Evolutionary conservation across 2,113 vertebrate genomes (phyloP), one percentile per base, ranked within the genome.

Genomic region (Proterorhinus semilunaris): DNA sequence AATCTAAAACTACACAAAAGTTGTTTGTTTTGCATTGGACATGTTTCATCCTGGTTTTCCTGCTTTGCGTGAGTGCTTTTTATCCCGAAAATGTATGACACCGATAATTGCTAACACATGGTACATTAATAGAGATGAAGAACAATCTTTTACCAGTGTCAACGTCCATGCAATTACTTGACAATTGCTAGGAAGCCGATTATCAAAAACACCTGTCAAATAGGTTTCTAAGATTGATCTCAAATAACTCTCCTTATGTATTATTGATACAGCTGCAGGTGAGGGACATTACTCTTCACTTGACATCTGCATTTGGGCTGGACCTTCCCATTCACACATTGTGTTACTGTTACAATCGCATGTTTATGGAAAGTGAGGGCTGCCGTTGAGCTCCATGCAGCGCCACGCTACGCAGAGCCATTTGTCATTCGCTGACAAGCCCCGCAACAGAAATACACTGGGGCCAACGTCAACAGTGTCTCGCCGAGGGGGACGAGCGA

Each of bases 351-450:
- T 79, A 70, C 66, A 69, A 49, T 15, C 4, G 63, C 49, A 47
- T 16, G 51, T 55, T 76, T 50, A 15, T 57, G 80, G 72, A 84
- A 79, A 79, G 66, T 66, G 73, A 82, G 72, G 80, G 65, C 74
- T 10, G 64, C 72, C 61, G 63, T 62, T 63, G 68, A 50, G 63
- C 80, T 63, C 58, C 53, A 12, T 61, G 76, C 78, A 58, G 65
- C 63, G 44, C 73, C 6, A 46, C 7, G 66, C 80, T 59, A 61
- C 62, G 15, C 69, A 2, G 21, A 76, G 71, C 69, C 84, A 81
- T 87, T 85, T 79, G 85, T 90, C 88, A 86, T 79, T 66, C 72
- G 0, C 74, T 89, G 83, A 89, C 81, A 84, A 81, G 80, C 71
- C 74, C 51, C 53, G 76, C 69, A 78, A 70, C 75, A 68, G 70